Evolutionary conservation across 2,888 invertebrate genomes (phyloP).

Genomic region (Sympetrum striolatum): DNA sequence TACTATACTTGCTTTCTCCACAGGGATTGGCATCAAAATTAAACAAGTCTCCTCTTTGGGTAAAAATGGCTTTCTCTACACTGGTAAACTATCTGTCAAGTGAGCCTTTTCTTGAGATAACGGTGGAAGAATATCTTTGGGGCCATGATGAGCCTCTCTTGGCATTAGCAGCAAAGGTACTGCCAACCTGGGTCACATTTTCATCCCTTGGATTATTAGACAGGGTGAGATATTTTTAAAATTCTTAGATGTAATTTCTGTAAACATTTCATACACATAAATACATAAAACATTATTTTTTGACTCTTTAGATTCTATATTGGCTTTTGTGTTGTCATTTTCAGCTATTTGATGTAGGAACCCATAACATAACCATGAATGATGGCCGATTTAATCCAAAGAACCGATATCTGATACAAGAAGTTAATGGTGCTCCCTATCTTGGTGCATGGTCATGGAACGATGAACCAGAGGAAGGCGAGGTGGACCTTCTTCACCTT

Average conservation of each 20-base stretch:
- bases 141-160: slow-evolving; percentile 82
- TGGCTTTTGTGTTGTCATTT: background rate
- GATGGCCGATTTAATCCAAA: background rate
- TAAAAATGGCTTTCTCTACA: slow-evolving; percentile 68
- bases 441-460: slow-evolving; percentile 9
- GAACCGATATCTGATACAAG: background rate
- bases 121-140: slow-evolving; percentile 78
- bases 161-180: slow-evolving; percentile 69
- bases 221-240: slow-evolving; percentile 64
- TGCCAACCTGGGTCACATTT: slow-evolving; percentile 84
- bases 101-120: slow-evolving; percentile 69
- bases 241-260: background rate
- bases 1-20: slow-evolving; percentile 18
- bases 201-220: slow-evolving; percentile 81
- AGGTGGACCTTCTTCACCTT: background rate
- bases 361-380: slow-evolving; percentile 12
- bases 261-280: background rate
- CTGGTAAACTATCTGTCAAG: slow-evolving; percentile 65
- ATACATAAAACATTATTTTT: background rate
- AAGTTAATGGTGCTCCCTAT: background rate
- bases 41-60: slow-evolving; percentile 63
- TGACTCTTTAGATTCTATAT: no score
- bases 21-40: slow-evolving; percentile 68
- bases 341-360: background rate
- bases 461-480: background rate